These are phyloP conservation scores for Parambassis ranga DNA, from an alignment of 2,797 vertebrate genomes.

Conservation along the genomic window DNA sequence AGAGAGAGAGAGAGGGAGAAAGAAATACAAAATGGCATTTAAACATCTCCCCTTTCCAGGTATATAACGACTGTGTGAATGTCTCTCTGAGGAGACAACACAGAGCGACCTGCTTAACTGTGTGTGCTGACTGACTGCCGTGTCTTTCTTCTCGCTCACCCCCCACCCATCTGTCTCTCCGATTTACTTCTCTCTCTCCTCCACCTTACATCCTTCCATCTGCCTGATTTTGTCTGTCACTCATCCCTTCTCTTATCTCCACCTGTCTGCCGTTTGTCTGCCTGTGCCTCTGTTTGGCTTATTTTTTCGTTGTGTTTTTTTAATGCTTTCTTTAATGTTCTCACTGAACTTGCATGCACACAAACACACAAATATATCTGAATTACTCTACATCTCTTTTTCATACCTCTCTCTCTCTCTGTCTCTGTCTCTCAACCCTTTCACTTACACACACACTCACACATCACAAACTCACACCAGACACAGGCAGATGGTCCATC, in stretches of 20 bases:
- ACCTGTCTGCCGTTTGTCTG: constrained; percentile 51
- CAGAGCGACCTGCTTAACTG: constrained; percentile 74
- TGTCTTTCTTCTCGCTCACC: constrained; percentile 82
- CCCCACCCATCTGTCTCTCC: constrained; percentile 74
- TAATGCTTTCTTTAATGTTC: constrained; percentile 43
- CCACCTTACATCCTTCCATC: constrained; percentile 67
- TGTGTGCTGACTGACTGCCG: constrained; percentile 81
- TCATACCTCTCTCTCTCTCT: constrained; percentile 11
- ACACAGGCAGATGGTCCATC: constrained; percentile 70
- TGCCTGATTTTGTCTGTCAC: constrained; percentile 70
- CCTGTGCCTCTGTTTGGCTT: constrained; percentile 49
- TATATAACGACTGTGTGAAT: constrained; percentile 78
- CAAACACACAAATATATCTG: constrained; percentile 50
- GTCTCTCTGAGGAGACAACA: constrained; percentile 74
- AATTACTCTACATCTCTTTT: constrained; percentile 32
- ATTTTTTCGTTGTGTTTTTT: constrained; percentile 16
- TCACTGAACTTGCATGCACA: constrained; percentile 45
- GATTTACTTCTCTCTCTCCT: constrained; percentile 69
- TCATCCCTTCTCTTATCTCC: constrained; percentile 56
- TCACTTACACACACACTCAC: constrained; percentile 8
- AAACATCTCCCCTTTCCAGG: constrained; percentile 86
- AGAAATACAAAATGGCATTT: constrained; percentile 85
- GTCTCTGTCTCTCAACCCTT: constrained; percentile 11
- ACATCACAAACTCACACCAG: constrained; percentile 43
- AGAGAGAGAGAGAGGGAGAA: constrained; percentile 70